Evolutionary conservation across 2,797 vertebrate species (phyloP).

Genomic region (Bradypus variegatus): DNA sequence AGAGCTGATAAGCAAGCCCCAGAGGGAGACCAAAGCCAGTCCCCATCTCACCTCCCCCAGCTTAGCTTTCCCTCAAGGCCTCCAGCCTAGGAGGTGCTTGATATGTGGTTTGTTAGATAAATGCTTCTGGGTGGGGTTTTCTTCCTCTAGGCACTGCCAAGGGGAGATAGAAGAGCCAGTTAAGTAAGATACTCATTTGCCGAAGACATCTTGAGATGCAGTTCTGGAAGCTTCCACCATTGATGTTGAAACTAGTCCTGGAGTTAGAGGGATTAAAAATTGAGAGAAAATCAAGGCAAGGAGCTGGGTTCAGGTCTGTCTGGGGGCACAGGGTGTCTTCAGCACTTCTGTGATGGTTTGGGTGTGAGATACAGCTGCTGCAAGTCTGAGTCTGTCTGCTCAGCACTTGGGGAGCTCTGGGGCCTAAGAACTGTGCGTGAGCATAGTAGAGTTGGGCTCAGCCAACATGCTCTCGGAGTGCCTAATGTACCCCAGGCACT

Average conservation of each 20-base stretch:
- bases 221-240: background rate
- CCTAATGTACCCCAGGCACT: background rate
- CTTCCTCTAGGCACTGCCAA: background rate
- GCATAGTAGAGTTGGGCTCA: background rate
- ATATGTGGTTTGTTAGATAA: background rate
- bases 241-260: background rate
- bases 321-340: background rate
- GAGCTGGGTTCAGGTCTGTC: background rate
- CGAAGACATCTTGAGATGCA: background rate
- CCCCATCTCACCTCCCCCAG: background rate
- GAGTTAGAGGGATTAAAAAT: background rate
- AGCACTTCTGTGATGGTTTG: too few species aligned
- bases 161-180: background rate
- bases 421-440: background rate
- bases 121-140: background rate
- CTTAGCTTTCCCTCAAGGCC: background rate
- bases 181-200: background rate
- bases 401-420: background rate
- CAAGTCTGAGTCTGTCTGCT: too few species aligned
- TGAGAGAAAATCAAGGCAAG: accelerated
- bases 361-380: too few species aligned
- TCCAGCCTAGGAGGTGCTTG: background rate
- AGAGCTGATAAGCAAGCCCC: background rate
- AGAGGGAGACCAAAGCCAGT: background rate
- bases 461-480: background rate